Evolutionary conservation across 2,113 vertebrate species (phyloP), one percentile per base, ranked within the genome.

Genomic region (Myrmecophaga tridactyla): DNA sequence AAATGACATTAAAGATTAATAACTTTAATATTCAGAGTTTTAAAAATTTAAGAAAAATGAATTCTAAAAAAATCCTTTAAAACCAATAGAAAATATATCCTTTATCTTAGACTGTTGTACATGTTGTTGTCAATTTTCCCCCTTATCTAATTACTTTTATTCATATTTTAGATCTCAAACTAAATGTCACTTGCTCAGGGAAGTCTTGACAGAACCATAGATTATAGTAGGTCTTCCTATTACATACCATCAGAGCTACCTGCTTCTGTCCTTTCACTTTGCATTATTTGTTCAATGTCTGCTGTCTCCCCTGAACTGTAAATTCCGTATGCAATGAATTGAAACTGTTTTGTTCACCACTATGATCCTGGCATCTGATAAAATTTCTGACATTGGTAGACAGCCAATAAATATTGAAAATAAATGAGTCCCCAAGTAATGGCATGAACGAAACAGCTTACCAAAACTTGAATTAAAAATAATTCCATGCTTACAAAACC

Each of bases 31-130:
- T 29, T 27, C 1, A 67, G 25, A 89, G 17, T 75, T 92, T 72
- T 56, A 85, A 84, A 73, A 81, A 87, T 25, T 94, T 36, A 81
- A 95, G 92, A 93, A 93, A 93, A 92, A 87, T 72, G 39, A 82
- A 53, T 3, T 1, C 18, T 17, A 58, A 72, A 43, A 53, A 56
- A 58, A 58, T 6, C 53, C 62, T 13, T 88, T 36, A 48, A 89
- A 65, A 36, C 11, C 39, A 80, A 46, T 29, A 77, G 31, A 81
- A 43, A 76, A 23, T 10, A 18, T 51, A 92, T 73, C n/a, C 86
- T 31, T 70, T 89, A 41, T 31, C 78, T 78, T 62, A 51, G 27
- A 46, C 7, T 83, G 6, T 46, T 25, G 70, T 81, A 15, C 20
- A 36, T 60, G 34, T 31, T 89, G 56, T 76, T 83, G 43, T 21